Evolutionary conservation across 2,797 vertebrate genomes (phyloP).

Genomic region (Neosilurus mollespiculum): DNA sequence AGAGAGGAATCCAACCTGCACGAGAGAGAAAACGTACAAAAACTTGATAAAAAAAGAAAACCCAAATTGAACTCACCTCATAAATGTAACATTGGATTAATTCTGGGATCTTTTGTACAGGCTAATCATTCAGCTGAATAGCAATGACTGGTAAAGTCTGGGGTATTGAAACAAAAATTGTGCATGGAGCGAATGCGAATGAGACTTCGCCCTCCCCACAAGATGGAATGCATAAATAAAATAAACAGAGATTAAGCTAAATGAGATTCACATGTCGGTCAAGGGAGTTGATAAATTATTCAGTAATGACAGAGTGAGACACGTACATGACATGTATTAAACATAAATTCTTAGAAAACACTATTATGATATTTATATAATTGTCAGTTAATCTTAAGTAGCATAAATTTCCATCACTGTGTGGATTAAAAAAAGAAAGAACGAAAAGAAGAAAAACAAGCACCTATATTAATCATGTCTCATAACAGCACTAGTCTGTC

Average conservation of each 20-base stretch:
- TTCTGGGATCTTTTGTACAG: neutral
- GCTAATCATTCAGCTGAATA: slow-evolving; percentile 18
- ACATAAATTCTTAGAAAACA: slow-evolving; percentile 75
- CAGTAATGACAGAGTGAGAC: slow-evolving; percentile 73
- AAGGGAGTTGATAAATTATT: slow-evolving; percentile 79
- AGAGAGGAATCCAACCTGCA: slow-evolving; percentile 81
- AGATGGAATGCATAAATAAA: slow-evolving; percentile 72
- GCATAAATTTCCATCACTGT: slow-evolving; percentile 69
- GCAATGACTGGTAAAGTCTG: slow-evolving; percentile 16
- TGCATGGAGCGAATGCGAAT: slow-evolving; percentile 5
- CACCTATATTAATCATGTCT: slow-evolving; percentile 8
- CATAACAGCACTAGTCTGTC: neutral
- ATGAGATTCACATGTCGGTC: slow-evolving; percentile 78
- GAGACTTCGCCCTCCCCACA: slow-evolving; percentile 54
- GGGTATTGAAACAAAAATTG: slow-evolving; percentile 39
- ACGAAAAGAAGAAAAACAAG: neutral
- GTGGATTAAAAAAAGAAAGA: slow-evolving; percentile 57
- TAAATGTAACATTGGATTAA: neutral
- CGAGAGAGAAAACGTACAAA: slow-evolving; percentile 3
- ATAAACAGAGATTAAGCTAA: slow-evolving; percentile 76
- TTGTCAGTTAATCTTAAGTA: slow-evolving; percentile 73
- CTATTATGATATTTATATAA: slow-evolving; percentile 73
- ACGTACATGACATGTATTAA: slow-evolving; percentile 74
- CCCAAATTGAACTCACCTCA: neutral
- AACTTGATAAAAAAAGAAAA: neutral